Evolutionary conservation across 2,113 vertebrate species (phyloP).

Genomic region (Strix aluco): DNA sequence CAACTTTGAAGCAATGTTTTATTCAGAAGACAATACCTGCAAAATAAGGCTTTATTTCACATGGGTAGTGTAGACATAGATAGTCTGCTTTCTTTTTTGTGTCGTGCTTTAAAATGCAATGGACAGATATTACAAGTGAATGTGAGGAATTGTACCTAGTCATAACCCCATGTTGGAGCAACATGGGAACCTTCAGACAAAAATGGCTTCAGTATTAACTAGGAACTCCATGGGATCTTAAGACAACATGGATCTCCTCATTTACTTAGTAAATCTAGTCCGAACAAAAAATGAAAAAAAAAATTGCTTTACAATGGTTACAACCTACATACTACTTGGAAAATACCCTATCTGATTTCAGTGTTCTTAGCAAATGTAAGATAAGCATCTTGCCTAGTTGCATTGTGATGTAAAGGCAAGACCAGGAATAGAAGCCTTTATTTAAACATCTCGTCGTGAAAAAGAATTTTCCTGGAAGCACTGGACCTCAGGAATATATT

Average conservation of each 20-base stretch:
- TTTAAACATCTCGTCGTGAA: not conserved
- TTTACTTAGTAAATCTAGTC: not conserved
- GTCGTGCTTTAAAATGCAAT: not conserved
- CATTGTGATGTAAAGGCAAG: not conserved
- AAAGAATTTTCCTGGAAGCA: not conserved
- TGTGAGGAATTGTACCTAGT: not conserved
- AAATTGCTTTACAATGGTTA: not conserved
- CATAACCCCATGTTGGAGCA: not conserved
- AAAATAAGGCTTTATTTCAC: slow-evolving; percentile 20
- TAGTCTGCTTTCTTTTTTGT: not conserved
- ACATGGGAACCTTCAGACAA: not conserved
- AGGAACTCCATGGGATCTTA: not conserved
- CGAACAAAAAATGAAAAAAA: not conserved
- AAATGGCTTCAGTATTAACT: not conserved
- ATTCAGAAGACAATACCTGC: not conserved
- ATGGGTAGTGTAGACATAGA: not conserved
- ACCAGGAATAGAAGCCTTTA: not conserved
- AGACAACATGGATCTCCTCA: not conserved
- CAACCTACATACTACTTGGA: not conserved
- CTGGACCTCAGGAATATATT: not conserved
- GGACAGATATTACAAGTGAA: not conserved
- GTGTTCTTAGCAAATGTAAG: not conserved
- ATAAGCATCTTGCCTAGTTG: not conserved
- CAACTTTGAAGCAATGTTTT: slow-evolving; percentile 6
- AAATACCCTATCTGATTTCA: not conserved